phyloP scores from a whole-genome alignment of 2,888 invertebrate genomes.

The Rhyacophila evoluta region DNA sequence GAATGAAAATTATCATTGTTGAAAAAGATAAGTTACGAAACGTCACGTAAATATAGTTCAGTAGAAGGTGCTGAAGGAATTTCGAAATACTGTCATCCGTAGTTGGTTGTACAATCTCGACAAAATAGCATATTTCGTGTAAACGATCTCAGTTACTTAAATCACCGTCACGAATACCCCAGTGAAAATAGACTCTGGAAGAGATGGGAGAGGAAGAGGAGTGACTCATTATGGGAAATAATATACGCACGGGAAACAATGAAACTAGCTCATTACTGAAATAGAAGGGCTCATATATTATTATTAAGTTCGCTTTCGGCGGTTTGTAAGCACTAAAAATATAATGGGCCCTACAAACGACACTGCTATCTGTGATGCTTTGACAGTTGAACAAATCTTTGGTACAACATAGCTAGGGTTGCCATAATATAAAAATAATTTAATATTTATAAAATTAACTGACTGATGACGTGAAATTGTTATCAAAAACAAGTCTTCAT shows the following conservation, averaged over 20 bases:
- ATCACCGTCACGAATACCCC: slow-evolving; percentile 29
- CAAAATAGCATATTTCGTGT: slow-evolving; percentile 13
- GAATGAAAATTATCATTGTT: too few species aligned
- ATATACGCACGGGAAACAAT: slow-evolving; percentile 28
- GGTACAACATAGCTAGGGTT: not conserved
- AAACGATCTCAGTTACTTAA: slow-evolving; percentile 5
- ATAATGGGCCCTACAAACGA: not conserved
- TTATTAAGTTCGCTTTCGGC: slow-evolving; percentile 14
- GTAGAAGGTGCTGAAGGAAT: too few species aligned
- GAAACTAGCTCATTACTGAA: slow-evolving; percentile 27
- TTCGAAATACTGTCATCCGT: too few species aligned
- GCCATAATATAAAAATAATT: too few species aligned
- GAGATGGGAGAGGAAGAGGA: slow-evolving; percentile 27
- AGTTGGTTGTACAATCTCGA: not conserved
- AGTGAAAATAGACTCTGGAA: slow-evolving; percentile 32
- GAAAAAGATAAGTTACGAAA: too few species aligned
- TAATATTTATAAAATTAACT: too few species aligned
- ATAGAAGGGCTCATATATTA: slow-evolving; percentile 35
- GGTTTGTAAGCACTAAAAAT: slow-evolving; percentile 4
- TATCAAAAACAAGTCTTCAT: too few species aligned
- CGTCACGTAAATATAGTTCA: too few species aligned
- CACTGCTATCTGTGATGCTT: not conserved
- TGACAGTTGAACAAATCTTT: slow-evolving; percentile 12
- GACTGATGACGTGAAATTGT: too few species aligned
- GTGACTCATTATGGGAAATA: slow-evolving; percentile 2